Percentiles rank a stretch among this genome's conserved stretches.
Evolutionary conservation across 2,113 vertebrate genomes (phyloP).

Genomic region (Oostethus manadensis): DNA sequence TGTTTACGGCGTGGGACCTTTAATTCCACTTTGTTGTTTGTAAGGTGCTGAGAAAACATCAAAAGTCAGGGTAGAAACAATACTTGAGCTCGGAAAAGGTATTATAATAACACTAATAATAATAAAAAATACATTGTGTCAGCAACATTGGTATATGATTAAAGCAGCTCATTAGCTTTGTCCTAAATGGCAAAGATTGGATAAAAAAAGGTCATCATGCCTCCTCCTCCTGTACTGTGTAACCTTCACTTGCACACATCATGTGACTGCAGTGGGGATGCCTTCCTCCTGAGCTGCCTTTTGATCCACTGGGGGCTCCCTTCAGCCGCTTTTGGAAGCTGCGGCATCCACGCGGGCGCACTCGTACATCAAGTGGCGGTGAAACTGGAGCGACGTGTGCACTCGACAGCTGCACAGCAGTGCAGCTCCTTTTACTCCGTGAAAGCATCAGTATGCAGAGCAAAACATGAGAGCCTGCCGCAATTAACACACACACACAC

Average conservation of each 20-base stretch:
- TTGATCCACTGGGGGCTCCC: slow-evolving; percentile 46
- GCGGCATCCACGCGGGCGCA: slow-evolving; percentile 15
- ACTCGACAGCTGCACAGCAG: slow-evolving; percentile 60
- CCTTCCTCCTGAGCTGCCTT: slow-evolving; percentile 10
- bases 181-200: slow-evolving; percentile 19
- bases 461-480: slow-evolving; percentile 34
- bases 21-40: too few relatives aligned
- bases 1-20: too few relatives aligned
- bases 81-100: too few relatives aligned
- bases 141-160: slow-evolving; percentile 28
- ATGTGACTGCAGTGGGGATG: slow-evolving; percentile 9
- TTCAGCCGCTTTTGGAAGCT: slow-evolving; percentile 20
- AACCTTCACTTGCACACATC: neutral
- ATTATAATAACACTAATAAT: neutral
- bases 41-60: too few relatives aligned
- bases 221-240: neutral
- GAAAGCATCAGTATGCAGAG: slow-evolving; percentile 52
- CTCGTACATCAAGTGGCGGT: slow-evolving; percentile 20
- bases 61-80: too few relatives aligned
- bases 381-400: slow-evolving; percentile 53
- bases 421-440: slow-evolving; percentile 52
- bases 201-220: slow-evolving; percentile 17
- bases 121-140: neutral
- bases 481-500: slow-evolving; percentile 51
- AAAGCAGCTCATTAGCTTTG: slow-evolving; percentile 12